phyloP scores from a whole-genome alignment of 1,140 invertebrate species.

The Belonocnema kinseyi region DNA sequence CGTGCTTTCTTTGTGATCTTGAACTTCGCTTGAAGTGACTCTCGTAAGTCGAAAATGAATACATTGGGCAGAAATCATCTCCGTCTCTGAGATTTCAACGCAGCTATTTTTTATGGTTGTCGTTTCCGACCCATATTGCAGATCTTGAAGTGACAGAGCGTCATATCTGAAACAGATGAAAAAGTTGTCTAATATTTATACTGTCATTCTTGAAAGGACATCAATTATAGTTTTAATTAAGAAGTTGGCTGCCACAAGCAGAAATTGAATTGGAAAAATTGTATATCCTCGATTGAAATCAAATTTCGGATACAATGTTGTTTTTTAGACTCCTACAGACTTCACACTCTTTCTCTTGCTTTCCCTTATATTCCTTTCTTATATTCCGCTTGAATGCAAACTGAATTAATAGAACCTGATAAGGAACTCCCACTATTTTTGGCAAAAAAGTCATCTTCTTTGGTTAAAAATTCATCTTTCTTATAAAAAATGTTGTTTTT shows the following conservation, averaged over 20 bases:
- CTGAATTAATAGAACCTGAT: no score
- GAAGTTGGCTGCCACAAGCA: neutral
- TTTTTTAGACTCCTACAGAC: no score
- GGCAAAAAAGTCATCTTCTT: no score
- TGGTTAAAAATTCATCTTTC: no score
- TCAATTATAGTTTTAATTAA: slow-evolving; percentile 11
- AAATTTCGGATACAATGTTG: no score
- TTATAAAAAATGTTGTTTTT: no score
- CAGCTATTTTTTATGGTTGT: slow-evolving; percentile 54
- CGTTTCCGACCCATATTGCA: slow-evolving; percentile 80
- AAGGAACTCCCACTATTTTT: no score
- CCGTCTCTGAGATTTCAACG: neutral
- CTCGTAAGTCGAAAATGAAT: neutral
- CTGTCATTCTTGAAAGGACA: slow-evolving; percentile 31
- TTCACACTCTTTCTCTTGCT: no score
- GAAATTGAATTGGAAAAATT: no score
- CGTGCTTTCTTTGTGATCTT: neutral
- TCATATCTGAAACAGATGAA: slow-evolving; percentile 76
- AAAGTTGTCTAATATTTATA: neutral
- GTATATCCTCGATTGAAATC: no score
- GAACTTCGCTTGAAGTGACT: neutral
- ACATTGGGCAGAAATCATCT: neutral
- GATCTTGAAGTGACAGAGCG: slow-evolving; percentile 80
- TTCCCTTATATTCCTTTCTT: no score
- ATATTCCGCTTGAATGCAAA: no score